phyloP scores from a whole-genome alignment of 1,140 invertebrate species.

The Amyelois transitella region DNA sequence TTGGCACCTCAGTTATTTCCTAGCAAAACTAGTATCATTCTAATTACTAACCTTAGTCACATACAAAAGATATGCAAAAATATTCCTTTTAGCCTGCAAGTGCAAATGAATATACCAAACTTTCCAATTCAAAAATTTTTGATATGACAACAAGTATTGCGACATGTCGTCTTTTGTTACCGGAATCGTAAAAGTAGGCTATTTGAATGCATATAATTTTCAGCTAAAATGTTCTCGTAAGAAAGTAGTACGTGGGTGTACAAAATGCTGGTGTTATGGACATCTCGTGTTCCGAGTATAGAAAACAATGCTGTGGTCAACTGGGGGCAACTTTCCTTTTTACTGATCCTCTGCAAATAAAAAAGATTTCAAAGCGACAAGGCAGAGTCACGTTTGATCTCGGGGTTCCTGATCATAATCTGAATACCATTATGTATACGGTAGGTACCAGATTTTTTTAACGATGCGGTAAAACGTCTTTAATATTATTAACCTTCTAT shows the following conservation, averaged over 20 bases:
- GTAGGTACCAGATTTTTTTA: too few species aligned
- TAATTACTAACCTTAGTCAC: neutral
- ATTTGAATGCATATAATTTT: neutral
- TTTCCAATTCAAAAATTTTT: neutral
- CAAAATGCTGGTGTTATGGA: neutral
- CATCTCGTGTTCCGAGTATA: neutral
- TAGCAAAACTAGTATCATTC: too few species aligned
- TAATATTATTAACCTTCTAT: too few species aligned
- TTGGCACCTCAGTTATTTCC: too few species aligned
- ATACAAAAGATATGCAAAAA: neutral
- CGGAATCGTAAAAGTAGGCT: neutral
- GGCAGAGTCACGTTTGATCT: too few species aligned
- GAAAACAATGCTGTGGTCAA: slow-evolving; percentile 29
- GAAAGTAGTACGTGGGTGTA: neutral
- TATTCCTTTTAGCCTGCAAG: neutral
- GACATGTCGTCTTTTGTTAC: neutral
- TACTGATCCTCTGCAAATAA: slow-evolving; percentile 38
- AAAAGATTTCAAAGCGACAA: slow-evolving; percentile 35
- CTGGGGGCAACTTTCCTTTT: slow-evolving; percentile 49
- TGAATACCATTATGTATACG: too few species aligned
- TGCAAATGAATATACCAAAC: neutral
- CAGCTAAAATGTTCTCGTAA: neutral
- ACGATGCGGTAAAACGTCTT: too few species aligned
- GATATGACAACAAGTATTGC: neutral
- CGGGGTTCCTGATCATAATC: neutral